phyloP scores from a whole-genome alignment of 53 echinoderm and acorn worm genomes.

The Hippasteria phrygiana region DNA sequence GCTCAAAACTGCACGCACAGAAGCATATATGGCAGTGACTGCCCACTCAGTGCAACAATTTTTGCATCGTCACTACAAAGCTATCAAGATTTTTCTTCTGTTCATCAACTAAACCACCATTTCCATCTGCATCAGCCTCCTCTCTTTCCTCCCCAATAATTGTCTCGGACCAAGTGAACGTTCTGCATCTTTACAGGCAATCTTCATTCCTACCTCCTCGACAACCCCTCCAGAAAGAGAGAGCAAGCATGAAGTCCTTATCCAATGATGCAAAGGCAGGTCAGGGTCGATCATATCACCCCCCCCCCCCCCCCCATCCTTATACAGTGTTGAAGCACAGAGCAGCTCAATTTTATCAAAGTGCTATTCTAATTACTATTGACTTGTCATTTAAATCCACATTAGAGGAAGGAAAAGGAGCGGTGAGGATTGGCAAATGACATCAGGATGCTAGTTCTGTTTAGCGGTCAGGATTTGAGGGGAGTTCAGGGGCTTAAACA shows the following conservation, averaged over 20 bases:
- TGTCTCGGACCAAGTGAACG: background rate
- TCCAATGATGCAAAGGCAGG: background rate
- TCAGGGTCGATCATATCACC: background rate
- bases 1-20: too few species aligned
- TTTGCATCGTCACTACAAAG: too few species aligned
- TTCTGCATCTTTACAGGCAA: background rate
- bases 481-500: too few species aligned
- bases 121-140: background rate
- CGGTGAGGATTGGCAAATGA: background rate
- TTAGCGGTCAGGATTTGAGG: too few species aligned
- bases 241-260: background rate
- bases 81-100: too few species aligned
- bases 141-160: background rate
- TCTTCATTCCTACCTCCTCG: conserved; percentile 35
- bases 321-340: background rate
- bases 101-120: background rate
- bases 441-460: background rate
- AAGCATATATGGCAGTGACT: too few species aligned
- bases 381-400: too few species aligned
- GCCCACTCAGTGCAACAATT: too few species aligned
- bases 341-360: background rate
- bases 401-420: too few species aligned
- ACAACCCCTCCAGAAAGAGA: background rate
- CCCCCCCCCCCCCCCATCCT: background rate
- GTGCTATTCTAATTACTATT: background rate